A percentile compares a stretch with the other conserved stretches of the same genome.
Conservation (phyloP, 2,113 vertebrate species). For the Aepyceros melampus region DNA sequence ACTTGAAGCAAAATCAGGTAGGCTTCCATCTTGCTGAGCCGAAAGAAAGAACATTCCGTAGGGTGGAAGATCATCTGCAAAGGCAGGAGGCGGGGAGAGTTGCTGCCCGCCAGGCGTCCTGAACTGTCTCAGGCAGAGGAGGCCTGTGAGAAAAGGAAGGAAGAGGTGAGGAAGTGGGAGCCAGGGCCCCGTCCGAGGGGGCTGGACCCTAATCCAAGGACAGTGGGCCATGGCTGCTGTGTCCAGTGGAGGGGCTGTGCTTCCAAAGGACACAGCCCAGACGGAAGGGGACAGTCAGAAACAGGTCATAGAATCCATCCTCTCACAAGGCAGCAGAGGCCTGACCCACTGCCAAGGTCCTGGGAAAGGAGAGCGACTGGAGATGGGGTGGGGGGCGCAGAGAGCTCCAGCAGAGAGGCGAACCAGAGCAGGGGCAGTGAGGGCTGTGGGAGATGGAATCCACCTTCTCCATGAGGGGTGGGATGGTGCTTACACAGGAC, state of each 20-base stretch:
- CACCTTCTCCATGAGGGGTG: neutral
- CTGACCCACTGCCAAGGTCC: neutral
- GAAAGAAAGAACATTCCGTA: neutral
- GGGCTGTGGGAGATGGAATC: neutral
- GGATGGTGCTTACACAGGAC: no score
- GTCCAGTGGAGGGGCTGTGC: neutral
- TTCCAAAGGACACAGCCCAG: neutral
- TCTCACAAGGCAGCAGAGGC: neutral
- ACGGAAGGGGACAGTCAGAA: neutral
- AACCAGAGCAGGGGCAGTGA: neutral
- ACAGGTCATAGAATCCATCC: neutral
- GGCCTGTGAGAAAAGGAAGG: neutral
- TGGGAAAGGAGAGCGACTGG: neutral
- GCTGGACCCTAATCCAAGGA: neutral
- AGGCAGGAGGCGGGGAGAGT: neutral
- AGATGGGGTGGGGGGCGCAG: neutral
- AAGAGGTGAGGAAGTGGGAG: neutral
- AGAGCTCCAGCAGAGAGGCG: neutral
- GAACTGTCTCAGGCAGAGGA: neutral
- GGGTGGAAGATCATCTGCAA: neutral
- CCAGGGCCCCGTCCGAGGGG: fast-evolving
- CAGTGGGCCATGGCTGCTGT: neutral
- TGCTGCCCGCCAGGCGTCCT: neutral
- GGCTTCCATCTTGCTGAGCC: neutral
- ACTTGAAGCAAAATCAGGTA: neutral